Evolutionary conservation across 2,797 vertebrate genomes (phyloP).

Genomic region (Ficedula albicollis): DNA sequence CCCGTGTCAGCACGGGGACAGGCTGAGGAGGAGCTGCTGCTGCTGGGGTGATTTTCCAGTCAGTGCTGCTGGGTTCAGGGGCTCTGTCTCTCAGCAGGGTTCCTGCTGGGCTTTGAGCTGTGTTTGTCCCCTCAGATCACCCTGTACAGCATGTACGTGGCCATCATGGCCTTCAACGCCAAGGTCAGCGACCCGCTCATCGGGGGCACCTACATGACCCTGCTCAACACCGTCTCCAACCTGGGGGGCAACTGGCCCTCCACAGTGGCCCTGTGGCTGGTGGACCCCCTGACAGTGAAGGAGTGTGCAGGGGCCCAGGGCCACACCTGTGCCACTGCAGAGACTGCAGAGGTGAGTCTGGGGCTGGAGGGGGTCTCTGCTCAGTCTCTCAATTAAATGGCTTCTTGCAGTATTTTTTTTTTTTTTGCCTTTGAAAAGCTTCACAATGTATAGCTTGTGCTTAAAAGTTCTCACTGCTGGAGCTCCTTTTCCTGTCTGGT

Average conservation of each 20-base stretch:
- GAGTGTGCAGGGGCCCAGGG: conserved; percentile 84
- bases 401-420: not conserved
- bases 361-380: not conserved
- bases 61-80: no score
- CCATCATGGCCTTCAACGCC: conserved; percentile 97
- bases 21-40: not conserved
- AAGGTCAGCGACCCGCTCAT: conserved; percentile 97
- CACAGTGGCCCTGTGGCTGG: conserved; percentile 93
- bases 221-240: conserved; percentile 95
- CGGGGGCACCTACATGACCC: conserved; percentile 98
- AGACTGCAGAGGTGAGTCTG: conserved; percentile 82
- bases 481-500: not conserved
- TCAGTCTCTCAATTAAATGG: rapidly evolving
- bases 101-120: rapidly evolving
- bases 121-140: conserved; percentile 77
- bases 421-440: not conserved
- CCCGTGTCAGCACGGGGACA: not conserved
- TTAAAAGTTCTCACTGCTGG: not conserved
- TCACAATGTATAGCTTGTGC: not conserved
- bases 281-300: conserved; percentile 92
- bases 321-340: conserved; percentile 82
- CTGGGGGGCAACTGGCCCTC: conserved; percentile 97
- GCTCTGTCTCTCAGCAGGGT: no score
- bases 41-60: no score
- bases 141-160: conserved; percentile 97